phyloP scores from a whole-genome alignment of 2,113 vertebrate species.

The Potamarius usumacintae region DNA sequence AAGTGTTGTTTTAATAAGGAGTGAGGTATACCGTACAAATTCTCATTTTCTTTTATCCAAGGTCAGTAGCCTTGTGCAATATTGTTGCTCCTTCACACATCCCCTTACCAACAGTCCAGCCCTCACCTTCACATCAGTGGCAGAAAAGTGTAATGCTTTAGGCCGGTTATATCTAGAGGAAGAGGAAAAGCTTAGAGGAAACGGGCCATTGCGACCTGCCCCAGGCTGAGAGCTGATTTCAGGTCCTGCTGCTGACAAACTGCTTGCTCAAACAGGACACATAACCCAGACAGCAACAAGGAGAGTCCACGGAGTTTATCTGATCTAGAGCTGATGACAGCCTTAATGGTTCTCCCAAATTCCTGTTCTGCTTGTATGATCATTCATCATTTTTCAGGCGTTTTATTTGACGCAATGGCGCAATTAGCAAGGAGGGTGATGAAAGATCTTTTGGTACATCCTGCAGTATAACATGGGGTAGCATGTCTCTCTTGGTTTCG shows the following conservation, averaged over 20 bases:
- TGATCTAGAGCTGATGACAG: conserved; percentile 10
- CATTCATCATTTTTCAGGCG: neutral
- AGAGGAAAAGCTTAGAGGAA: conserved; percentile 46
- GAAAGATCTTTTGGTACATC: neutral
- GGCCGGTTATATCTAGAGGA: conserved; percentile 41
- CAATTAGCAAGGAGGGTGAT: neutral
- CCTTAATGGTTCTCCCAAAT: neutral
- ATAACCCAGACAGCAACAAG: neutral
- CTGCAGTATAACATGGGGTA: neutral
- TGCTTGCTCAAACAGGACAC: neutral
- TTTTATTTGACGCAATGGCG: neutral
- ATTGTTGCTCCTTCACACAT: neutral
- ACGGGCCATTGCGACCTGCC: neutral
- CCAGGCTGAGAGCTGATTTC: conserved; percentile 22
- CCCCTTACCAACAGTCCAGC: neutral
- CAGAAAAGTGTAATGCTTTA: conserved; percentile 36
- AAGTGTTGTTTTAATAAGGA: neutral
- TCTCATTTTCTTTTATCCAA: neutral
- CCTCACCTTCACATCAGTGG: conserved; percentile 12
- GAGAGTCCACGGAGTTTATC: neutral
- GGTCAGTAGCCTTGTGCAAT: neutral
- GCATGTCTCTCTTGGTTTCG: neutral
- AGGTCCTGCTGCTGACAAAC: conserved; percentile 36
- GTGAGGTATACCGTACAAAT: neutral
- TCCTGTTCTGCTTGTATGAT: neutral